Evolutionary conservation across 1,140 invertebrate species (phyloP).

Genomic region (Cydia splendana): DNA sequence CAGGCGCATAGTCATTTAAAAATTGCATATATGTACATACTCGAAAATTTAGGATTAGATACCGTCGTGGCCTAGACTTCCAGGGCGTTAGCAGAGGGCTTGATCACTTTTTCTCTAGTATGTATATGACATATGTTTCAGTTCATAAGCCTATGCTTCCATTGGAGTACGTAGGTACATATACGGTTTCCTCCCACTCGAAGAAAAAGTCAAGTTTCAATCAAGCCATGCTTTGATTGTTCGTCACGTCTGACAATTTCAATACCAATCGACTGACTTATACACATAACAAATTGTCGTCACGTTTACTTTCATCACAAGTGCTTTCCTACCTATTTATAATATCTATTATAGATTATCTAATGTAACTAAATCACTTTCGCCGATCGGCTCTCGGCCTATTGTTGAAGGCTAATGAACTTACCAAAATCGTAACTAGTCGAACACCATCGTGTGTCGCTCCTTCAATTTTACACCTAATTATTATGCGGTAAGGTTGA

Average conservation of each 20-base stretch:
- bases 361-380: constrained; percentile 24
- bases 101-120: no score
- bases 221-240: background rate
- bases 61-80: no score
- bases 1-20: no score
- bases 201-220: background rate
- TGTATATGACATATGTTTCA: no score
- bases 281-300: background rate
- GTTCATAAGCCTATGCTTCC: no score
- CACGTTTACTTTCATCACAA: constrained; percentile 18
- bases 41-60: no score
- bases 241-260: background rate
- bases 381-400: constrained; percentile 24
- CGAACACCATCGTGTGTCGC: background rate
- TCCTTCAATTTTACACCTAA: background rate
- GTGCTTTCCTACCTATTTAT: constrained; percentile 4
- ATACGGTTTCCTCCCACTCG: no score
- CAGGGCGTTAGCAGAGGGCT: no score
- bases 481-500: background rate
- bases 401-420: constrained; percentile 24
- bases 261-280: background rate
- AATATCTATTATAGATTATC: constrained; percentile 27
- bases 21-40: no score
- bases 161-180: no score
- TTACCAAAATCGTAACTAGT: constrained; percentile 16